Conservation (phyloP, 2,888 invertebrate species). For the Ariolimax columbianus region DNA sequence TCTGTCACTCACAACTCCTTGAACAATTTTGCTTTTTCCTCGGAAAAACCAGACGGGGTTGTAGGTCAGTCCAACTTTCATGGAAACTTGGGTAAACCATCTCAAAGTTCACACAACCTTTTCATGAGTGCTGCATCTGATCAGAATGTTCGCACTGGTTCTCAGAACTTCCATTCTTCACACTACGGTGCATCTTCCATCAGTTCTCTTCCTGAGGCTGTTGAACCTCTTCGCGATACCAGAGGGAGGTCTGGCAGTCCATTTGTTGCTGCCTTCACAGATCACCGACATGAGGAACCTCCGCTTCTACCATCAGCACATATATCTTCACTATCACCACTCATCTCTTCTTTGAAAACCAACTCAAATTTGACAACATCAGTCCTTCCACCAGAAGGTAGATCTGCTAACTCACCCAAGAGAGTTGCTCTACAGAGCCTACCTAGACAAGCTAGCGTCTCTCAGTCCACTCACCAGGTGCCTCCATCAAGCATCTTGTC, state of each 20-base stretch:
- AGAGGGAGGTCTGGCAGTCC: conserved; percentile 26
- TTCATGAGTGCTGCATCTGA: not conserved
- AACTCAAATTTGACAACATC: not conserved
- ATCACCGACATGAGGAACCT: conserved; percentile 7
- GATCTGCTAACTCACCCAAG: conserved; percentile 6
- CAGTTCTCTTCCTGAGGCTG: not conserved
- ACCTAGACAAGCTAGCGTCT: not conserved
- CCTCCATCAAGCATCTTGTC: not conserved
- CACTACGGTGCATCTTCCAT: not conserved
- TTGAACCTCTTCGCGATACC: not conserved
- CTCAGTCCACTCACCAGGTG: not conserved
- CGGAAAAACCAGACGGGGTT: conserved; percentile 44
- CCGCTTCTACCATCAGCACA: not conserved
- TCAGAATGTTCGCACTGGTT: not conserved
- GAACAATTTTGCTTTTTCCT: conserved; percentile 5
- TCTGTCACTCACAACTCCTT: conserved; percentile 50
- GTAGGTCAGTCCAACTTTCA: not conserved
- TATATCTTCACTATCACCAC: not conserved
- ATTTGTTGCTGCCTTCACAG: conserved; percentile 36
- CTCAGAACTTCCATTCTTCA: not conserved
- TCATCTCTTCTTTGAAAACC: not conserved
- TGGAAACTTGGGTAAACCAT: not conserved
- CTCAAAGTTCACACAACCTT: too few relatives aligned
- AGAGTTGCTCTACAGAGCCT: conserved; percentile 1
- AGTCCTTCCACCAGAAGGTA: not conserved